Percentiles rank a stretch among this genome's conserved stretches.
Evolutionary conservation across 2,113 vertebrate species (phyloP).

Genomic region (Camelus bactrianus): DNA sequence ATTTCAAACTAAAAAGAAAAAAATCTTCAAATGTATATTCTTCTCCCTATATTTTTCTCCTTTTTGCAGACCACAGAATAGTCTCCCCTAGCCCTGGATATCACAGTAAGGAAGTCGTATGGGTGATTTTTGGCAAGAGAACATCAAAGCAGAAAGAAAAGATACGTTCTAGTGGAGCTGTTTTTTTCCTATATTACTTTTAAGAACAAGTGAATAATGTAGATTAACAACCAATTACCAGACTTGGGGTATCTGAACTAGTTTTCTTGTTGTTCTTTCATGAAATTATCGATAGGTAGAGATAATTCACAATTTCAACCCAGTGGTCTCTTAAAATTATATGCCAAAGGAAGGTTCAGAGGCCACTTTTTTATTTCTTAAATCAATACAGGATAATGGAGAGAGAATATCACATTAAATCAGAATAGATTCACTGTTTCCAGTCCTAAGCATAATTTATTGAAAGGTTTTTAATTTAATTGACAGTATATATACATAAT

Average conservation of each 20-base stretch:
- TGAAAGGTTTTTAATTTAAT: constrained; percentile 66
- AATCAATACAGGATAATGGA: constrained; percentile 50
- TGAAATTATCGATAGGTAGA: not conserved
- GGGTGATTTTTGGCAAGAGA: not conserved
- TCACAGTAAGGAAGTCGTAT: not conserved
- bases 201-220: not conserved
- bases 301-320: not conserved
- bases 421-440: constrained; percentile 46
- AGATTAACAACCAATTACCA: not conserved
- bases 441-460: constrained; percentile 54
- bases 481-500: constrained; percentile 65
- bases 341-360: not conserved
- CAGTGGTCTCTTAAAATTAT: not conserved
- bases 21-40: fast-evolving
- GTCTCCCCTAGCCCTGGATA: not conserved
- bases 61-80: not conserved
- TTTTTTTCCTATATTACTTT: not conserved
- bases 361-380: not conserved
- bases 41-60: not conserved
- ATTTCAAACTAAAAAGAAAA: not conserved
- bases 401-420: constrained; percentile 52
- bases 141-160: not conserved
- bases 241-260: not conserved
- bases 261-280: not conserved
- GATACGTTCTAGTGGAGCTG: not conserved